Conservation (phyloP, 2,113 vertebrate genomes). For the Nanger granti region DNA sequence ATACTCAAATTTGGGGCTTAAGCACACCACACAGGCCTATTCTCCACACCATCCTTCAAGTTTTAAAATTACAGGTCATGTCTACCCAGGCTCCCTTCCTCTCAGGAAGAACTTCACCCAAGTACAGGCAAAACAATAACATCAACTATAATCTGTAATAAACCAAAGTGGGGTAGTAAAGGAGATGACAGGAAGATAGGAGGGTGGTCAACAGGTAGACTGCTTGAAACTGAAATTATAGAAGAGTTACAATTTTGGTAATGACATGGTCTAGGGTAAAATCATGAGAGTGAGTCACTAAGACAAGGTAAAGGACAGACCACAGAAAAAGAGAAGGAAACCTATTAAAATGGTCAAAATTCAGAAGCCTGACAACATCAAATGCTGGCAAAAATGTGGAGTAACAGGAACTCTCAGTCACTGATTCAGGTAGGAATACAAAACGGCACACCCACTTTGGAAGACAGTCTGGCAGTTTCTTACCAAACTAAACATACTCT, state of each 20-base stretch:
- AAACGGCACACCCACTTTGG: background rate
- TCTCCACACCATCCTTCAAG: background rate
- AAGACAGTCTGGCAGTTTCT: background rate
- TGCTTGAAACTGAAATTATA: background rate
- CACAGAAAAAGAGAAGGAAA: background rate
- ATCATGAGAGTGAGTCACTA: background rate
- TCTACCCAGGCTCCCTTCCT: background rate
- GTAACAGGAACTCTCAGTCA: background rate
- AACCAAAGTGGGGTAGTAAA: background rate
- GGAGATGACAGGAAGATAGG: background rate
- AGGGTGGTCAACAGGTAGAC: background rate
- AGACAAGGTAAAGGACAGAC: background rate
- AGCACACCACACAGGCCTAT: background rate
- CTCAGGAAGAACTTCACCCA: background rate
- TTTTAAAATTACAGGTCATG: background rate
- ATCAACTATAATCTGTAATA: background rate
- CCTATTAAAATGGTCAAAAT: background rate
- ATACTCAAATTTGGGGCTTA: background rate
- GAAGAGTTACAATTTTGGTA: background rate
- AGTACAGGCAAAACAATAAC: background rate
- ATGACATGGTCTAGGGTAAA: background rate
- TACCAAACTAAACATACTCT: background rate
- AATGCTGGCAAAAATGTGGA: background rate
- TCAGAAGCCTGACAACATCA: background rate
- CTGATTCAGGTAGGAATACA: background rate